Percentiles rank a stretch among this genome's conserved stretches.
Evolutionary conservation across 1,140 invertebrate species (phyloP).

Genomic region (Heterodera schachtii): DNA sequence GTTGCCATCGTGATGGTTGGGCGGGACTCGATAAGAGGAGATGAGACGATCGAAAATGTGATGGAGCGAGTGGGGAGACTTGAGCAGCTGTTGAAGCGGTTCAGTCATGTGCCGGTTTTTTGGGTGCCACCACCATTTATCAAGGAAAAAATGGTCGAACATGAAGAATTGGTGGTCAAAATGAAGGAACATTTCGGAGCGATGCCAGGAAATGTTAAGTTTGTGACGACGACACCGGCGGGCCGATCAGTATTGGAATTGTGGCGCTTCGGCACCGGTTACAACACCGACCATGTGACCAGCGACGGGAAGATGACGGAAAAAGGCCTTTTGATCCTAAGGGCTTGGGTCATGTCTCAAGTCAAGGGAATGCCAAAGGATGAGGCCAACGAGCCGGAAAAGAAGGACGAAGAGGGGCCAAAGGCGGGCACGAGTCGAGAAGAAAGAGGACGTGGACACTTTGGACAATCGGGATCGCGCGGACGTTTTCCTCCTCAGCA

Average conservation of each 20-base stretch:
- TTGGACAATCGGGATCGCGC: too few relatives aligned
- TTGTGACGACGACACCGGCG: background rate
- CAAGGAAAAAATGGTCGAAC: background rate
- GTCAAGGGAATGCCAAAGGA: background rate
- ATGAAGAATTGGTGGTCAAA: background rate
- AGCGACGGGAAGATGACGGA: background rate
- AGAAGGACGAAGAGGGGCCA: conserved; percentile 73
- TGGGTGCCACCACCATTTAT: conserved; percentile 12
- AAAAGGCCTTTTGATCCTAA: background rate
- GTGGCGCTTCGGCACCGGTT: background rate
- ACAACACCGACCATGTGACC: background rate
- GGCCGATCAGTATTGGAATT: conserved; percentile 3
- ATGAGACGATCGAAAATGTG: conserved; percentile 5
- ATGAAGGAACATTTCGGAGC: background rate
- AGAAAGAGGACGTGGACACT: too few relatives aligned
- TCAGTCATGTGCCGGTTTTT: background rate
- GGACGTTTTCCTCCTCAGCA: too few relatives aligned
- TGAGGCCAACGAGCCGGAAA: background rate
- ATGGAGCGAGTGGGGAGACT: conserved; percentile 4
- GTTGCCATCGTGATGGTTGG: background rate
- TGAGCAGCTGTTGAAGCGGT: background rate
- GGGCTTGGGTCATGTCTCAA: conserved; percentile 3
- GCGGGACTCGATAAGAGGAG: background rate
- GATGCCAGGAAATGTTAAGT: background rate
- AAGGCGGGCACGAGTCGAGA: conserved; percentile 67